Base-by-base conservation (phyloP, 1,140 invertebrate species). In the Drosophila leontia region DNA sequence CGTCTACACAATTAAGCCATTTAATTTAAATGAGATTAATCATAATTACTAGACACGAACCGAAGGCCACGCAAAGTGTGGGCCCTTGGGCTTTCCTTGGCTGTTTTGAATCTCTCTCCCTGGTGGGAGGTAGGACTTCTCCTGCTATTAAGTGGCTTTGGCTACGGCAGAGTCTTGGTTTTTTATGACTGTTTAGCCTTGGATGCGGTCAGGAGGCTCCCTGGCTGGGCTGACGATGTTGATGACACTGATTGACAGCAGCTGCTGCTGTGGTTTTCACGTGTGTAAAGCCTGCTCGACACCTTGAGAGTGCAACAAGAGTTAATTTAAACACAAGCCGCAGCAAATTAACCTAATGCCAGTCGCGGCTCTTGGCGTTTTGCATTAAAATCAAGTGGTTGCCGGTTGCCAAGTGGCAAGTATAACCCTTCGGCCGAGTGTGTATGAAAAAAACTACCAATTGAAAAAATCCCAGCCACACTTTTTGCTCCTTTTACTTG, bases 11-110 rank as follows among this genome's bases (percentile, higher is more conserved):
- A 90, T 90, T 90, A 90, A 85, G 81, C 75, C 85, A 90, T 90
- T 90, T 91, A 81, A 90, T 90, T 90, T 90, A 85, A 90, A 90
- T 90, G 85, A 90, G 85, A 90, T 90, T 90, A 90, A 90, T 90
- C 85, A 90, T 90, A 90, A 90, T 90, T 90, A 90, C 80, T 70
- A 88, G 80, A 78, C 85, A 63, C 48, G 58, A 78, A 80, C 48
- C 78, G 39, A 64, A 75, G 19, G n/a, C 32, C 35, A 42, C 48
- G 41, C 9, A 17, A 29, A 23, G 50, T 39, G 65, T 75, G 39
- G 70, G 51, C 53, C 19, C 35, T 26, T 15, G 34, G 53, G 35
- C 34, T 15, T 23, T 9, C 12, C 17, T 37, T 55, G 34, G 8
- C 11, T 55, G 17, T 8, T 47, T 47, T 13, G 12, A 12, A 47